These are phyloP conservation scores for Conger conger DNA, from an alignment of 2,113 vertebrate genomes.

Conservation along the genomic window DNA sequence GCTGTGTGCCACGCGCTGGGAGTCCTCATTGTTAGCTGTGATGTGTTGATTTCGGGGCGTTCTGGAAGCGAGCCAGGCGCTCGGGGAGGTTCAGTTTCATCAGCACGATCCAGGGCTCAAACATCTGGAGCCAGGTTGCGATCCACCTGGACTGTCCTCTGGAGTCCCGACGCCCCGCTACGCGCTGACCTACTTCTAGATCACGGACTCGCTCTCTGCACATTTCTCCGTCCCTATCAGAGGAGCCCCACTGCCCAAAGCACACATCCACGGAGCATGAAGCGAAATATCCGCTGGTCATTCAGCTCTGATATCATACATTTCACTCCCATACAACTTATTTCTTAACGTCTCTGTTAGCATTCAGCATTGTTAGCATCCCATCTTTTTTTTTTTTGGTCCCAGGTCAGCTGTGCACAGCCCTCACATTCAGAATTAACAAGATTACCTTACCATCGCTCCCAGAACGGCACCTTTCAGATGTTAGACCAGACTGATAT, in stretches of 20 bases:
- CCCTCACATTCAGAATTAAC: no score
- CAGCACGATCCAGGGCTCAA: neutral
- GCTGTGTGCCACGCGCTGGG: neutral
- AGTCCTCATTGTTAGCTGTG: neutral
- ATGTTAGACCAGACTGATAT: neutral
- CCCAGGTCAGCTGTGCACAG: no score
- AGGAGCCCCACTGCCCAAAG: constrained; percentile 18
- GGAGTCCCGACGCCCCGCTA: constrained; percentile 23
- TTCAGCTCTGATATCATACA: no score
- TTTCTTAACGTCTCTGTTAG: no score
- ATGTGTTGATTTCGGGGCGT: neutral
- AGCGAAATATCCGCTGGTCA: neutral
- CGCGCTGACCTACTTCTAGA: constrained; percentile 51
- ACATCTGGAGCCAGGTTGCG: neutral
- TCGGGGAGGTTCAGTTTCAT: neutral
- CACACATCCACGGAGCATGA: neutral
- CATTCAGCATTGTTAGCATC: neutral
- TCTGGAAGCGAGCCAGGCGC: neutral
- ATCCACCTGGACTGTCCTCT: constrained; percentile 29
- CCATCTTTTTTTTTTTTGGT: neutral
- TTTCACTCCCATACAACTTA: no score
- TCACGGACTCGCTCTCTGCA: constrained; percentile 45
- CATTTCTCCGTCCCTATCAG: constrained; percentile 30
- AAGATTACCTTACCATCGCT: no score
- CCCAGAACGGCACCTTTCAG: neutral